phyloP scores from a whole-genome alignment of 2,888 invertebrate species.

The Callyntrura sp. region DNA sequence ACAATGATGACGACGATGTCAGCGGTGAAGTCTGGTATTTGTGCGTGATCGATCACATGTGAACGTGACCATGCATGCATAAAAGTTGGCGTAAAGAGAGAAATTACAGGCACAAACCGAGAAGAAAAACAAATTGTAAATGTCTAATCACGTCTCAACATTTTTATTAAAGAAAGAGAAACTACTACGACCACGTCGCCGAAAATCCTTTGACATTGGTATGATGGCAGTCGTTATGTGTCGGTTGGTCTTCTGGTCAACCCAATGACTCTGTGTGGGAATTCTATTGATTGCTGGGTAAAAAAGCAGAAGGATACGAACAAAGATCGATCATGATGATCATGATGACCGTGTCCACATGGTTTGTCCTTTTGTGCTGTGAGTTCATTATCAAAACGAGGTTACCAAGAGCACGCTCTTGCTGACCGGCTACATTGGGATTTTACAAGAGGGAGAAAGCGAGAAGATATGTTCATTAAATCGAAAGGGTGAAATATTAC shows the following conservation, averaged over 20 bases:
- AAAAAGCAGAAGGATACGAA: not conserved
- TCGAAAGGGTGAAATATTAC: not conserved
- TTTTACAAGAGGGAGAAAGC: not conserved
- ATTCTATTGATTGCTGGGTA: constrained; percentile 29
- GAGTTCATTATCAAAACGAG: constrained; percentile 39
- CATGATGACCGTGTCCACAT: constrained; percentile 11
- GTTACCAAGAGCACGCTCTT: constrained; percentile 6
- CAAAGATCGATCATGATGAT: constrained; percentile 29
- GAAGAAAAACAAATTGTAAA: constrained; percentile 27
- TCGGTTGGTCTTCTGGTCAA: not conserved
- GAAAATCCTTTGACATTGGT: not conserved
- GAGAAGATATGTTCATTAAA: not conserved
- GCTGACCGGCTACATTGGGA: not conserved
- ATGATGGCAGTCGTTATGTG: not conserved
- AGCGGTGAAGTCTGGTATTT: not conserved
- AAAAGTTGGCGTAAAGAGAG: not conserved
- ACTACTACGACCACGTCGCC: no score
- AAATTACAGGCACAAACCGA: not conserved
- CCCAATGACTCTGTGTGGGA: constrained; percentile 8
- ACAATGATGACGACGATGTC: not conserved
- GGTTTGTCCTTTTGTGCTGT: constrained; percentile 42
- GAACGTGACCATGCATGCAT: constrained; percentile 41
- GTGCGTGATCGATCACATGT: constrained; percentile 43
- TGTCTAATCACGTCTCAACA: constrained; percentile 45
- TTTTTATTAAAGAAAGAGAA: not conserved